Percentiles rank a stretch among this genome's conserved stretches.
Evolutionary conservation across 2,888 invertebrate species (phyloP).

Genomic region (Entomobrya multifasciata): DNA sequence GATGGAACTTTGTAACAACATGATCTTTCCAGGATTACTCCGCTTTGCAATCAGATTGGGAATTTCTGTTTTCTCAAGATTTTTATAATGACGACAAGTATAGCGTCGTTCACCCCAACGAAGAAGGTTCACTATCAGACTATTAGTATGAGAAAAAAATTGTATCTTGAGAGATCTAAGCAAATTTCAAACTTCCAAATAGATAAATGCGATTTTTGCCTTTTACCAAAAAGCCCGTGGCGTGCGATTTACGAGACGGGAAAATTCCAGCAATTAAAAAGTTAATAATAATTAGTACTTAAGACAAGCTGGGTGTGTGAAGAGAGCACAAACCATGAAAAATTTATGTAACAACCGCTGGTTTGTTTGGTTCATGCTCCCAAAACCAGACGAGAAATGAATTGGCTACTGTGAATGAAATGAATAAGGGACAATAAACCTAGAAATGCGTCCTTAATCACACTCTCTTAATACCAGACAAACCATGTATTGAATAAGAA

Average conservation of each 20-base stretch:
- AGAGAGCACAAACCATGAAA: constrained; percentile 48
- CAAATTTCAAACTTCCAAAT: constrained; percentile 11
- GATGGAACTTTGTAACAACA: too few species aligned
- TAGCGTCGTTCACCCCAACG: background rate
- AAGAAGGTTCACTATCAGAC: too few species aligned
- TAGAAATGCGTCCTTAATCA: constrained; percentile 54
- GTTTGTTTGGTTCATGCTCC: constrained; percentile 41
- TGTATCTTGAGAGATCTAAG: too few species aligned
- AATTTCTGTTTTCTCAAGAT: too few species aligned
- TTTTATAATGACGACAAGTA: too few species aligned
- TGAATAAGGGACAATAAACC: constrained; percentile 60
- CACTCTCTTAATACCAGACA: background rate
- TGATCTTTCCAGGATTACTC: too few species aligned
- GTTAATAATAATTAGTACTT: constrained; percentile 57
- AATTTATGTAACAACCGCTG: background rate
- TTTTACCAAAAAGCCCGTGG: constrained; percentile 22
- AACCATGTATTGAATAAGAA: background rate
- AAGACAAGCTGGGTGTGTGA: constrained; percentile 31
- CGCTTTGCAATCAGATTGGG: too few species aligned
- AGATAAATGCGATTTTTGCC: constrained; percentile 50
- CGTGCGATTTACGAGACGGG: constrained; percentile 25
- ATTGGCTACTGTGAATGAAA: too few species aligned
- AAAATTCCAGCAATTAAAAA: constrained; percentile 63
- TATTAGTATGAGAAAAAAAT: too few species aligned
- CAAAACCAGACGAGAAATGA: background rate